Base-by-base conservation (phyloP, 2,113 vertebrate species). In the Sinosuthora webbiana region DNA sequence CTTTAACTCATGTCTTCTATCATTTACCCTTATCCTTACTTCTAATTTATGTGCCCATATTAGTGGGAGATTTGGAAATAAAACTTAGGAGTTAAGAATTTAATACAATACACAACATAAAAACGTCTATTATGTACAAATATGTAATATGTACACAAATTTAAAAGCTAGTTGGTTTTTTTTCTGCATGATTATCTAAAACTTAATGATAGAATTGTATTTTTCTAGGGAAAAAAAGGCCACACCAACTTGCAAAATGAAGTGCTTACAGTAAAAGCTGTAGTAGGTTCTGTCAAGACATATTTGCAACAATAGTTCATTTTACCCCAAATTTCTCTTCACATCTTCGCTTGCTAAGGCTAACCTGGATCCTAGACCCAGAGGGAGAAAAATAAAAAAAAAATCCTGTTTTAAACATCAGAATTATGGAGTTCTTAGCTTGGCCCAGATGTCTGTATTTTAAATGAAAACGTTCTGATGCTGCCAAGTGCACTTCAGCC, bases 401-500 rank as follows among this genome's bases (percentile, higher is more conserved):
- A 39, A 85, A 19, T 28, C 13, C 39, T 35, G 27, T 74, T 84
- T 84, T 63, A 71, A 63, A 79, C 16, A 65, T 71, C 24, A 80
- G 62, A 73, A 80, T 92, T 73, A 79, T 17, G 9, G 31, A 73
- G 45, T 65, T 69, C 67, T 57, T 52, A 44, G 41, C 39, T 65
- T 83, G 85, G 63, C 78, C 70, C 31, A 68, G 28, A 62, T 41
- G 37, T 16, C 30, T 56, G 1, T 42, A 14, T 89, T 93, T 60
- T 41, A 64, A 93, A 79, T 60, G 15, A 68, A 81, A 87, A 75
- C 21, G 33, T 44, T 70, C 62, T 9, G 21, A 74, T 39, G n/a
- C 21, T 78, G 87, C 76, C 55, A 94, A 77, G 47, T 62, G 49
- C 33, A 33, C 57, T 80, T 82, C 57, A 93, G 57, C 53, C 62